Conservation (phyloP, 2,888 invertebrate genomes). For the Melanostoma scalare region DNA sequence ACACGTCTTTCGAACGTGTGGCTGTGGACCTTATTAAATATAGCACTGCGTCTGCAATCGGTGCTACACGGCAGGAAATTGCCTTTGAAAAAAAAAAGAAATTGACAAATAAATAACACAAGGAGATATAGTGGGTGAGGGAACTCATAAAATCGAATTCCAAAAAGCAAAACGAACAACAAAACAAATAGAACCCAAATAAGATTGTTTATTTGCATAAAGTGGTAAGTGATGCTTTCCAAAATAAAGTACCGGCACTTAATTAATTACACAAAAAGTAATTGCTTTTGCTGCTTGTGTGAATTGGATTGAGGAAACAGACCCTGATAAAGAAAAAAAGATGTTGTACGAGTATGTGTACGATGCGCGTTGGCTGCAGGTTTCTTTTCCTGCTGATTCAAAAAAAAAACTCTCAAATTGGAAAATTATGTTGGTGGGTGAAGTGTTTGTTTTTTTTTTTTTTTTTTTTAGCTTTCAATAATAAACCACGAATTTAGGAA, state of each 20-base stretch:
- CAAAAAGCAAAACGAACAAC: constrained; percentile 38
- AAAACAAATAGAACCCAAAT: constrained; percentile 35
- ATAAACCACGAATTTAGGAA: no score
- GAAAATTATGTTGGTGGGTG: no score
- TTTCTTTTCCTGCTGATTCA: no score
- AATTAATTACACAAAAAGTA: constrained; percentile 60
- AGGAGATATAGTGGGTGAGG: constrained; percentile 35
- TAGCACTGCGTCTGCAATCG: constrained; percentile 50
- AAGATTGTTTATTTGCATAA: constrained; percentile 65
- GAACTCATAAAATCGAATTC: constrained; percentile 57
- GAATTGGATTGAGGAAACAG: constrained; percentile 45
- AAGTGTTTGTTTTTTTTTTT: no score
- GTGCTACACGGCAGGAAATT: constrained; percentile 63
- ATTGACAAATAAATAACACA: constrained; percentile 58
- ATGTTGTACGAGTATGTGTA: no score
- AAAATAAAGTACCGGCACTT: constrained; percentile 56
- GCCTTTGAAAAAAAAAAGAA: constrained; percentile 48
- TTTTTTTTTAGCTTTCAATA: no score
- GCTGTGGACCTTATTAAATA: constrained; percentile 63
- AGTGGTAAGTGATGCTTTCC: constrained; percentile 61
- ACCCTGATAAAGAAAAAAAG: no score
- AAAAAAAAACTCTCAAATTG: no score
- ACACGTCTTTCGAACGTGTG: constrained; percentile 53
- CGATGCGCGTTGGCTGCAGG: no score
- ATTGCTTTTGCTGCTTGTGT: constrained; percentile 42